These are phyloP conservation scores for Polietes domitor DNA, from an alignment of 2,888 invertebrate genomes.

Conservation along the genomic window DNA sequence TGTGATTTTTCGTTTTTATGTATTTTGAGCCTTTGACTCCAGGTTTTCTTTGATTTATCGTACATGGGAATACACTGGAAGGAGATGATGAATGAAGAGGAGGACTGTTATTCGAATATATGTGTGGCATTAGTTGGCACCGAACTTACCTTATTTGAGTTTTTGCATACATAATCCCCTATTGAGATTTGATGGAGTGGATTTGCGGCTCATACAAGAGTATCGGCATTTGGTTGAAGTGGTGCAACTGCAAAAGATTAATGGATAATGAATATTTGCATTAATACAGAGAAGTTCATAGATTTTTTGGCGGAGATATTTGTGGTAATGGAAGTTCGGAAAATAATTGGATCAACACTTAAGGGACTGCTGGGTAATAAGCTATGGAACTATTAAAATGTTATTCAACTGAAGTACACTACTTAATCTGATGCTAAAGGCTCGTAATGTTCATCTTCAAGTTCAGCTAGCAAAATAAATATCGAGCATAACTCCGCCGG, in stretches of 20 bases:
- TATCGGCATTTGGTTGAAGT: constrained; percentile 44
- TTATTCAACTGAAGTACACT: no score
- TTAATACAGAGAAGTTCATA: no score
- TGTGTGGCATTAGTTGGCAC: not conserved
- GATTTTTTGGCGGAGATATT: no score
- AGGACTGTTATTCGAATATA: constrained; percentile 35
- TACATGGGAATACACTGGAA: constrained; percentile 77
- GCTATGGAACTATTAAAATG: no score
- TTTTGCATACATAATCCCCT: constrained; percentile 65
- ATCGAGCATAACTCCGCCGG: no score
- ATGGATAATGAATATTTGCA: no score
- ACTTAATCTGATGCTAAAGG: no score
- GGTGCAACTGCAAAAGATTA: constrained; percentile 39
- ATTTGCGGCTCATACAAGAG: constrained; percentile 29
- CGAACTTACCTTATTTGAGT: constrained; percentile 57
- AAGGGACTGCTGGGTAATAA: no score
- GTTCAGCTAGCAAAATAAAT: no score
- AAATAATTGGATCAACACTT: no score
- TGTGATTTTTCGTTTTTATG: constrained; percentile 82
- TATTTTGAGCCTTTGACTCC: constrained; percentile 87
- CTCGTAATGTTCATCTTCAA: no score
- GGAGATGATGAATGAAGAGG: not conserved
- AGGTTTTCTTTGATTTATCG: constrained; percentile 84
- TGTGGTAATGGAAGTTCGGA: no score
- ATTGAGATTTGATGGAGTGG: constrained; percentile 57